Evolutionary conservation across 2,113 vertebrate species (phyloP), one percentile per base, ranked within the genome.

Genomic region (Alligator mississippiensis): DNA sequence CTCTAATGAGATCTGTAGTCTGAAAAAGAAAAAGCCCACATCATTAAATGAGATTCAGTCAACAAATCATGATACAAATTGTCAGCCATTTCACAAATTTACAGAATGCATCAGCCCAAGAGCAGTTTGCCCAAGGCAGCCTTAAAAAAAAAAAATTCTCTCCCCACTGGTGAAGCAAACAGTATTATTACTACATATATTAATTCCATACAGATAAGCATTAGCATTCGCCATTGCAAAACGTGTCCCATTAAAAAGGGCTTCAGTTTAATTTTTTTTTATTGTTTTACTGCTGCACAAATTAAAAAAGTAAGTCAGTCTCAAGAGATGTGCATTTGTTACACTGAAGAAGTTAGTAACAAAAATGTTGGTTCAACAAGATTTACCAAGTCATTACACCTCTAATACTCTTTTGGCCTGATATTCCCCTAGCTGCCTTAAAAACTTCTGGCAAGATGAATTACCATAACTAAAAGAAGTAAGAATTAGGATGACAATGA

Each of bases 1-100:
- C 98, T 98, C 98, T 98, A 97, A 99, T 99, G 95, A 99, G 98
- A 97, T 99, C 99, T 84, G 98, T 98, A 63, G 99, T 99, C 99
- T 99, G 98, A 96, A 96, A 94, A 70, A 96, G 47, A 47, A 47
- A 47, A 8, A 90, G 93, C 90, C 96, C 6, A 95, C 25, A 91
- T 94, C 78, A 97, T 97, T 68, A 94, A 95, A 96, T 96, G 84
- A 85, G 80, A 94, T 94, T 88, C 93, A 94, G 79, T 34, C 88
- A 84, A 92, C 38, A 93, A 34, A 89, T 79, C 4, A 28, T 85
- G 38, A 18, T 74, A 94, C 2, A 88, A 86, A 88, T 38, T 14
- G 6, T 55, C 22, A 92, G 10, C 19, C 70, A 30, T 54, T 88
- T 90, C 72, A 89, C 9, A 93, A 93, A 57, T 28, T 91, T 79